Evolutionary conservation across 2,113 vertebrate genomes (phyloP), one percentile per base, ranked within the genome.

Genomic region (Cyprinodon variegatus): DNA sequence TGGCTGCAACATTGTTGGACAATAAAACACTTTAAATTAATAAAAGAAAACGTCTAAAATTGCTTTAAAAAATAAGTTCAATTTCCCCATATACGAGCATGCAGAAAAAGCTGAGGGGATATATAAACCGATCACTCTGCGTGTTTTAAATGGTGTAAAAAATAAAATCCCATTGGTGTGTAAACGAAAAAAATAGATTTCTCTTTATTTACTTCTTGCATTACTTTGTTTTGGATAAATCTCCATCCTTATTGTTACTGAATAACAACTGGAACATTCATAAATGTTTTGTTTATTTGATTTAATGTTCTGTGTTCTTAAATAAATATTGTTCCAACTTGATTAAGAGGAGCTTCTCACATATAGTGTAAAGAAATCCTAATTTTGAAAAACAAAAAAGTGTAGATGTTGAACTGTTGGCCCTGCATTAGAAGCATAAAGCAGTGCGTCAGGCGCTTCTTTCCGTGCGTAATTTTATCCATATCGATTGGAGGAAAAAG

Each of bases 401-500:
- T 53, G 50, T 20, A 57, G 50, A 57, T 57, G 29, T 29, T 29
- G 29, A 29, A 29, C 29, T 3, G 37, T 63, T 43, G 37, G 29
- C 22, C 11, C 36, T 39, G 3, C 5, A 67, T 62, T 40, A 43
- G 37, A 6, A 29, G 53, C 15, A 36, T 40, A 20, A 53, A 67
- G 12, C 39, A 40, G 61, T 40, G 68, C 78, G 57, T 70, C 70
- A 72, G 73, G 73, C 77, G 81, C 83, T 29, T 60, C 59, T 43
- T 29, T 75, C 14, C 64, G 65, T 74, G 75, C 78, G 13, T 61
- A 38, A 10, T 57, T 15, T 22, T 20, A n/a, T 62, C 63, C 61
- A 68, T 15, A 29, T 68, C 62, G 43, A 29, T 11, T 4, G 38
- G 41, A 50, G 69, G 59, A 63, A 65, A 59, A 40, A 65, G 43